phyloP scores from a whole-genome alignment of 2,797 vertebrate species.

The Hafferia zeledoni region DNA sequence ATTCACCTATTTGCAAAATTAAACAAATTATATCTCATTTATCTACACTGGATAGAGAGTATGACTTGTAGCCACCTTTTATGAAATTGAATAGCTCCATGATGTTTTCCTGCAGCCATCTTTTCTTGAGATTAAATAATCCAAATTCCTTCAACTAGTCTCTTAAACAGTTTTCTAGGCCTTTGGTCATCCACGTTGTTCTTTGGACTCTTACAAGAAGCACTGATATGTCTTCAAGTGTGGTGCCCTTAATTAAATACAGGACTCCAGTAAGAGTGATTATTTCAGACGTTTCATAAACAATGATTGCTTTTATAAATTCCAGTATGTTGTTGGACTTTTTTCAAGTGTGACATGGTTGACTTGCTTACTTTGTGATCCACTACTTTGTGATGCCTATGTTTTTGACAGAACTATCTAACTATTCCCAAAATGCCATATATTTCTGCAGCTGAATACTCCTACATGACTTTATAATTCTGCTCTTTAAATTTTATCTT shows the following conservation, averaged over 20 bases:
- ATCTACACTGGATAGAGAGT: not conserved
- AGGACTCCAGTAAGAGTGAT: not conserved
- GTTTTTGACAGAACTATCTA: not conserved
- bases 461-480: not conserved
- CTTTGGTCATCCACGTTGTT: not conserved
- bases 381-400: not conserved
- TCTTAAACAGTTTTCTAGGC: not conserved
- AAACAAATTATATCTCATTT: not conserved
- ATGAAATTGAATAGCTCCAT: not conserved
- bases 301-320: not conserved
- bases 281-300: not conserved
- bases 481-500: not conserved
- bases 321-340: not conserved
- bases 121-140: slow-evolving; percentile 1
- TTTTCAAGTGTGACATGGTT: not conserved
- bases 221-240: not conserved
- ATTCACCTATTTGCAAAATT: not conserved
- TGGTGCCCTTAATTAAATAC: not conserved
- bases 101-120: not conserved
- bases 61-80: not conserved
- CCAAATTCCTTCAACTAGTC: not conserved
- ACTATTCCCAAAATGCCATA: not conserved
- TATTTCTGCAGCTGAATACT: not conserved
- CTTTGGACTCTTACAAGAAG: not conserved
- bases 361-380: not conserved